Base-by-base conservation (phyloP, 2,113 vertebrate species). In the Epinephelus moara region DNA sequence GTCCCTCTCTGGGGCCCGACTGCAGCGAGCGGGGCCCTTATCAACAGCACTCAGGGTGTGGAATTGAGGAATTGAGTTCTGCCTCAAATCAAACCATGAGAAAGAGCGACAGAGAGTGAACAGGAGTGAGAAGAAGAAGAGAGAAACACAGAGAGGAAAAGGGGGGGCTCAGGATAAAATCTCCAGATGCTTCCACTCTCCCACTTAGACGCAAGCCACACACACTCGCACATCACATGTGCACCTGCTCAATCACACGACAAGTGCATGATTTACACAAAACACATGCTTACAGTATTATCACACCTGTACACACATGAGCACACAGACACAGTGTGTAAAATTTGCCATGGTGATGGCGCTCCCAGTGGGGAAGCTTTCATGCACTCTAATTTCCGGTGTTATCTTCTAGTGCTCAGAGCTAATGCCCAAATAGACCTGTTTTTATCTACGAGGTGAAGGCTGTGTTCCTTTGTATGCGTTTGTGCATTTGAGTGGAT, bases 1-100 rank as follows among this genome's bases (percentile, higher is more conserved):
- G 81, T 90, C 89, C 89, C 87, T 93, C 92, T 91, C 91, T 76
- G 85, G 91, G 93, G 93, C 88, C 88, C 66, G 78, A 85, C 86
- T 84, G 89, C 89, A 90, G 91, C 79, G 68, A 85, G 84, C 82
- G 25, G 78, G 88, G 69, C 82, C 91, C 94, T 96, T 96, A 96
- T 96, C 95, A 93, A 90, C 91, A 87, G 82, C 80, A 73, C 93
- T 95, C 95, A 95, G 94, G 88, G 94, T 94, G 93, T 89, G 90
- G 91, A 94, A 93, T 81, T 83, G 90, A 89, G 88, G 89, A 93
- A 94, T 91, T 86, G 90, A 92, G 94, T 94, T 92, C 85, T 92
- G 92, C 86, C 84, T 85, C 87, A 81, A 92, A 93, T 94, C 87
- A 91, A 92, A 91, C 89, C 87, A 84, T 68, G 75, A 90, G 86